Evolutionary conservation across 2,888 invertebrate genomes (phyloP), one percentile per base, ranked within the genome.

Genomic region (Apamea anceps): DNA sequence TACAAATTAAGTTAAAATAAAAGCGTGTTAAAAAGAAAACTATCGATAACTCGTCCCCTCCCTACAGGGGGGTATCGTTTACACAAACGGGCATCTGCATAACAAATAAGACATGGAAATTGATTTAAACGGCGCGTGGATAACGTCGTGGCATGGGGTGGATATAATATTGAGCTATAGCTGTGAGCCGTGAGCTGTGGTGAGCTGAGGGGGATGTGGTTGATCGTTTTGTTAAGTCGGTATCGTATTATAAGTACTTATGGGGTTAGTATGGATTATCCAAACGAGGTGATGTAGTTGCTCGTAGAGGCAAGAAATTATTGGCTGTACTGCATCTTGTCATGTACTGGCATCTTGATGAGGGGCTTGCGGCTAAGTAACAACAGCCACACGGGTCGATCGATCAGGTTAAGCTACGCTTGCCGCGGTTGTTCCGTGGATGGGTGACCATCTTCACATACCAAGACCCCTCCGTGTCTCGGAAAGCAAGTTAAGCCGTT

Each of bases 91-190:
- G 86, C 93, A 96, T 96, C 94, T 94, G 92, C 95, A 96, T 95
- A 89, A 94, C 95, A 95, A 95, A 91, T 87, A 85, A 80, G 80
- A 93, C 95, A 95, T 91, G 94, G 92, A 94, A 95, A 96, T 96
- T 93, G 95, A 95, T 95, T 96, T 95, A 95, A 94, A 92, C 92
- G 94, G 91, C 94, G 93, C 94, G 93, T 91, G 88, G 73, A 90
- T 89, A 84, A 73, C 74, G 72, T 79, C 72, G 66, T 72, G 68
- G 75, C 45, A 25, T 75, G 77, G 80, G 80, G 75, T 81, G 82
- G 77, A 18, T 79, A 68, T 77, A 67, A 84, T 82, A 82, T 81
- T 79, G 87, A 74, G 72, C 80, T 80, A 45, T 68, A 65, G 42
- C 45, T 18, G 0, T 77, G 42, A 75, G 77, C 21, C 45, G 18